Evolutionary conservation across 2,888 invertebrate genomes (phyloP).

Genomic region (Seira sanloemensis): DNA sequence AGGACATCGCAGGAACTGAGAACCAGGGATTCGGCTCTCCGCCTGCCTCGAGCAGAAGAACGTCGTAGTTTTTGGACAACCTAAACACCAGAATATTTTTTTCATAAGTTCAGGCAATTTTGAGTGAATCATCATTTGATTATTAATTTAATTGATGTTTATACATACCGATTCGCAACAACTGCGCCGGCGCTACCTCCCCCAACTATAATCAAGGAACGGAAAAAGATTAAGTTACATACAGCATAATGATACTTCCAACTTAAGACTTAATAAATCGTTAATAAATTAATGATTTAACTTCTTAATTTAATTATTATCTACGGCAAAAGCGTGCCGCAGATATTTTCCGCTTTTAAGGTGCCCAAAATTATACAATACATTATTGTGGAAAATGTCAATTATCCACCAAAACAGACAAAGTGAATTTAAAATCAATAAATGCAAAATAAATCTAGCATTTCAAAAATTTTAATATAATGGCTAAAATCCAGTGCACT

Average conservation of each 20-base stretch:
- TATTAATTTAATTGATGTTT: background rate
- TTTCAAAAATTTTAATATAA: too few relatives aligned
- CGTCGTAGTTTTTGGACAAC: slow-evolving; percentile 16
- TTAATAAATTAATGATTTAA: background rate
- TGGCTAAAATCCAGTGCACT: too few relatives aligned
- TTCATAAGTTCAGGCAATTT: background rate
- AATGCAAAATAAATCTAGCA: too few relatives aligned
- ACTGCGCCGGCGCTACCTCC: slow-evolving; percentile 44
- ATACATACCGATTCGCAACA: slow-evolving; percentile 19
- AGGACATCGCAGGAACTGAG: slow-evolving; percentile 40
- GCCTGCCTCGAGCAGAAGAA: slow-evolving; percentile 56
- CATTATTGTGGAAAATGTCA: background rate
- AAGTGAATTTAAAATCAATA: too few relatives aligned
- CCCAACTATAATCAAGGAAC: slow-evolving; percentile 49
- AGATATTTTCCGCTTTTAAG: background rate
- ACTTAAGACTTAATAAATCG: background rate
- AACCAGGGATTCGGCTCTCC: slow-evolving; percentile 48
- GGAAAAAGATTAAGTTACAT: too few relatives aligned
- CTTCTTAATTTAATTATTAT: background rate
- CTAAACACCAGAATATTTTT: background rate
- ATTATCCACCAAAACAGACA: too few relatives aligned
- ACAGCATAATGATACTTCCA: too few relatives aligned
- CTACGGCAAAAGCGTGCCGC: background rate
- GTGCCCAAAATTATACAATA: background rate
- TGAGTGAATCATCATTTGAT: background rate